A percentile compares a stretch with the other conserved stretches of the same genome.
Conservation (phyloP, 2,888 invertebrate species). For the Syrphus vitripennis region DNA sequence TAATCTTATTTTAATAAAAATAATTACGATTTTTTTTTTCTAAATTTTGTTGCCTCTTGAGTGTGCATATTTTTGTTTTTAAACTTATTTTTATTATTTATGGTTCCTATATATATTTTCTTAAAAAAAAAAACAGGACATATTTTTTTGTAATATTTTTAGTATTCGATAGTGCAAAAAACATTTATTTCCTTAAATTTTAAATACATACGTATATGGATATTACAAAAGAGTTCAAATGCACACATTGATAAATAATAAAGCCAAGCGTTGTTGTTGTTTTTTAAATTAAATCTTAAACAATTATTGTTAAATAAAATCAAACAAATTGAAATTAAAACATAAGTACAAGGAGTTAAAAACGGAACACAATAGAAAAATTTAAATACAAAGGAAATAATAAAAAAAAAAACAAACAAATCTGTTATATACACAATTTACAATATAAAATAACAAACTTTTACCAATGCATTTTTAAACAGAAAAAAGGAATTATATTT, state of each 20-base stretch:
- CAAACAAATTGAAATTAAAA: slow-evolving; percentile 22
- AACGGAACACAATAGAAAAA: slow-evolving; percentile 44
- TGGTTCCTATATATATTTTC: neutral
- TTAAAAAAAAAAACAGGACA: slow-evolving; percentile 49
- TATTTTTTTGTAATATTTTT: slow-evolving; percentile 36
- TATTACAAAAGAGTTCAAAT: slow-evolving; percentile 40
- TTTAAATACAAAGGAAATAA: slow-evolving; percentile 35
- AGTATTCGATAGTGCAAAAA: slow-evolving; percentile 53
- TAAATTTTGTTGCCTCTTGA: slow-evolving; percentile 1
- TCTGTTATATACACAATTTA: slow-evolving; percentile 63
- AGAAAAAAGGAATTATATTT: neutral
- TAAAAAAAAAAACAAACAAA: slow-evolving; percentile 22
- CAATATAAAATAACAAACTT: slow-evolving; percentile 34
- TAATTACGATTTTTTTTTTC: neutral
- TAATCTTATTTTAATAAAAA: slow-evolving; percentile 20
- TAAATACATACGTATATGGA: slow-evolving; percentile 35
- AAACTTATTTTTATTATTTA: slow-evolving; percentile 16
- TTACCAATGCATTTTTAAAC: slow-evolving; percentile 38
- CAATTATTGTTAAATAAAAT: slow-evolving; percentile 39
- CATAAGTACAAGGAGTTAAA: slow-evolving; percentile 42
- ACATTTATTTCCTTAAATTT: slow-evolving; percentile 48
- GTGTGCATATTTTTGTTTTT: slow-evolving; percentile 31
- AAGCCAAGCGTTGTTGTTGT: slow-evolving; percentile 57
- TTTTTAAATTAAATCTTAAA: slow-evolving; percentile 42
- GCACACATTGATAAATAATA: slow-evolving; percentile 50